phyloP scores from a whole-genome alignment of 2,797 vertebrate species.

The Gila robusta region DNA sequence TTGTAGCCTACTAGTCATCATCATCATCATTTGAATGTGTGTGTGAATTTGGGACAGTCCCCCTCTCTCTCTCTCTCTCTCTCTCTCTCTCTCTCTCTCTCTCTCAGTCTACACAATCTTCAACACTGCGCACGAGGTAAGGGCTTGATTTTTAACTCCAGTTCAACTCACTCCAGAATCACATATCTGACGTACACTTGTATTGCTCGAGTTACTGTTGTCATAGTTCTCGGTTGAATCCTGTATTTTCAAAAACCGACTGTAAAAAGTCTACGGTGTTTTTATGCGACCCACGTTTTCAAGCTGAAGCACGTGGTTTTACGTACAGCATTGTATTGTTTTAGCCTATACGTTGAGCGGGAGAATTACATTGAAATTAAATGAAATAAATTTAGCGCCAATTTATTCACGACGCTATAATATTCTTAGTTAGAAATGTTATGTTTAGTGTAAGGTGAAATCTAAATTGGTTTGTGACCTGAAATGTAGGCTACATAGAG shows the following conservation, averaged over 20 bases:
- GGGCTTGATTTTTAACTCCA: background rate
- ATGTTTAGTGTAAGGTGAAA: background rate
- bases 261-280: no score
- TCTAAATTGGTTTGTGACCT: background rate
- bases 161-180: background rate
- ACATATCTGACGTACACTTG: background rate
- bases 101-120: no score
- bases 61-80: background rate
- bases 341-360: no score
- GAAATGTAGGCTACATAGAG: background rate
- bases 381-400: constrained; percentile 17
- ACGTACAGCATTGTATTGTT: background rate
- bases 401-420: background rate
- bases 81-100: no score
- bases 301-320: no score
- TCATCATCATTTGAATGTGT: no score
- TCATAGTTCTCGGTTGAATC: background rate
- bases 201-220: background rate
- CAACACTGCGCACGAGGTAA: background rate
- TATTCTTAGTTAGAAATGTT: no score
- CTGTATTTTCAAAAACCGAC: background rate
- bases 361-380: background rate
- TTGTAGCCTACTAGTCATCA: no score
- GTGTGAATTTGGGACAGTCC: no score
- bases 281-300: no score